A percentile compares a stretch with the other conserved stretches of the same genome.
phyloP scores from a whole-genome alignment of 2,888 invertebrate genomes.

The Caenorhabditis sulstoni region DNA sequence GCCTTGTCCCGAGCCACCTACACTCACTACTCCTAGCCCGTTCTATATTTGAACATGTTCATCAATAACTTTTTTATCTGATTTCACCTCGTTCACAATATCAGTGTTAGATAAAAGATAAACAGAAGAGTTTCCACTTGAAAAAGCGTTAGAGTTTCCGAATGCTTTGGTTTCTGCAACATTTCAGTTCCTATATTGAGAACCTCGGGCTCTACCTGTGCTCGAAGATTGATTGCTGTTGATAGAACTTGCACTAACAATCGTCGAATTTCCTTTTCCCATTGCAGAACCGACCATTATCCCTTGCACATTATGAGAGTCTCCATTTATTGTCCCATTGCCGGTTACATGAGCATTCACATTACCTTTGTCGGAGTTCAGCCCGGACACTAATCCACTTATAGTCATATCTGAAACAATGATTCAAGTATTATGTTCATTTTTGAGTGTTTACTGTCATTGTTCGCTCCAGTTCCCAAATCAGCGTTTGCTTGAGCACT shows the following conservation, averaged over 20 bases:
- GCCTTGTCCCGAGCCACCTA: slow-evolving; percentile 59
- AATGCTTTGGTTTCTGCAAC: slow-evolving; percentile 66
- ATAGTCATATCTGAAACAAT: slow-evolving; percentile 66
- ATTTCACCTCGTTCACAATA: slow-evolving; percentile 44
- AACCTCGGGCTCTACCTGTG: no score
- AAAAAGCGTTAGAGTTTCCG: slow-evolving; percentile 63
- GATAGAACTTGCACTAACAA: slow-evolving; percentile 71
- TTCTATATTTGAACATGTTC: slow-evolving; percentile 10
- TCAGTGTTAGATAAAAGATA: slow-evolving; percentile 63
- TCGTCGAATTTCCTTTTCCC: slow-evolving; percentile 67
- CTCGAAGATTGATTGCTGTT: slow-evolving; percentile 52
- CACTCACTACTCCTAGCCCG: slow-evolving; percentile 58
- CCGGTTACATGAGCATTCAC: slow-evolving; percentile 70
- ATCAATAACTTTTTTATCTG: not conserved
- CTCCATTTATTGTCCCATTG: slow-evolving; percentile 63
- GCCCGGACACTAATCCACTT: slow-evolving; percentile 70
- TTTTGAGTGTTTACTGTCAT: slow-evolving; percentile 48
- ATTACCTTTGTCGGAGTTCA: slow-evolving; percentile 61
- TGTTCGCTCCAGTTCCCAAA: slow-evolving; percentile 63
- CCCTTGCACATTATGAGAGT: slow-evolving; percentile 53
- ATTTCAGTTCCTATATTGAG: not conserved
- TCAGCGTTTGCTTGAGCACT: slow-evolving; percentile 73
- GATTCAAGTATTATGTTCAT: not conserved
- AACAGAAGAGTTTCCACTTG: slow-evolving; percentile 61
- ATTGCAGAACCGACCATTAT: slow-evolving; percentile 67